Conservation (phyloP, 2,797 vertebrate genomes). For the Eupleurogrammus muticus region DNA sequence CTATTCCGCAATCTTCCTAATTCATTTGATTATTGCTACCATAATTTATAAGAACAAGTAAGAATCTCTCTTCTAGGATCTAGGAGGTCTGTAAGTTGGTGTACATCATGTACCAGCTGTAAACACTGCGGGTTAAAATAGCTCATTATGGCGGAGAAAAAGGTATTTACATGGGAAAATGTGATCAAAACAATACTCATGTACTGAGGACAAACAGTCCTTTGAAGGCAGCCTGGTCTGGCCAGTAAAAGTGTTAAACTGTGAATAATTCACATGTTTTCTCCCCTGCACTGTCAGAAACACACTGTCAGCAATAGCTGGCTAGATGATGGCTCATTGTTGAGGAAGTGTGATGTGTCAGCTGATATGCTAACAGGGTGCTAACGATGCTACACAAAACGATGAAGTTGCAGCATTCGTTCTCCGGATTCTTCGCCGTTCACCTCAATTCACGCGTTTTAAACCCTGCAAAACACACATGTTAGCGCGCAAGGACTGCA, state of each 20-base stretch:
- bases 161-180: neutral
- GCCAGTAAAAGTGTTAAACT: neutral
- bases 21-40: too few relatives aligned
- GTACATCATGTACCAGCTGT: too few relatives aligned
- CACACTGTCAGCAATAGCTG: constrained; percentile 33
- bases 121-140: neutral
- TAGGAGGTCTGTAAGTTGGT: fast-evolving
- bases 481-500: fast-evolving
- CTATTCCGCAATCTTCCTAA: too few relatives aligned
- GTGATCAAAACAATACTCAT: neutral
- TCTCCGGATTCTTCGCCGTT: neutral
- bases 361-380: constrained; percentile 66
- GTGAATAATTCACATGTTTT: neutral
- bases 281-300: constrained; percentile 6
- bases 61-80: too few relatives aligned
- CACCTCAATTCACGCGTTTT: neutral
- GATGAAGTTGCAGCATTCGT: neutral
- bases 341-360: constrained; percentile 63
- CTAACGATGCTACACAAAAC: constrained; percentile 18
- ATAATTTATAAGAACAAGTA: too few relatives aligned
- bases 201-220: neutral
- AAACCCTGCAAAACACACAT: too few relatives aligned
- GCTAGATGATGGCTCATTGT: constrained; percentile 26
- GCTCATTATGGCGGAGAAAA: too few relatives aligned
- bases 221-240: fast-evolving